Evolutionary conservation across 2,888 invertebrate genomes (phyloP).

Genomic region (Leuctra nigra): DNA sequence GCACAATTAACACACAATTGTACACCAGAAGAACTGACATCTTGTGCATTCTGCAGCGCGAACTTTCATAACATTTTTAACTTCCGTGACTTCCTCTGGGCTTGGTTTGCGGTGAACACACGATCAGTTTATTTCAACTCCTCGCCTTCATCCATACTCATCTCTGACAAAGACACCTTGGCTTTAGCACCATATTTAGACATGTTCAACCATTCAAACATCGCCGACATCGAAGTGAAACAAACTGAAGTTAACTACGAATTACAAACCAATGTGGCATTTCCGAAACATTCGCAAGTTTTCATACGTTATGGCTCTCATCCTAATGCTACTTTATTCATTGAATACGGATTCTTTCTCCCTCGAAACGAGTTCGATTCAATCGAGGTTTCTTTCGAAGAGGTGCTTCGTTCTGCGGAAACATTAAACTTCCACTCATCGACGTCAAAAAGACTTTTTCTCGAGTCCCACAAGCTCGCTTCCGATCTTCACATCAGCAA

Average conservation of each 20-base stretch:
- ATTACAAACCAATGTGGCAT: conserved; percentile 46
- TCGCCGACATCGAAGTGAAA: conserved; percentile 49
- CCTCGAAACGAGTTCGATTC: conserved; percentile 61
- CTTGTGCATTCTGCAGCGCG: conserved; percentile 42
- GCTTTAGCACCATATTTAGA: conserved; percentile 85
- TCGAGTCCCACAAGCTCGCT: conserved; percentile 5
- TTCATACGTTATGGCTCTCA: conserved; percentile 87
- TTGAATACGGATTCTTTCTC: conserved; percentile 82
- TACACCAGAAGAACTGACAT: conserved; percentile 11
- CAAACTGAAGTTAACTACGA: conserved; percentile 43
- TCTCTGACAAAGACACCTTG: conserved; percentile 38
- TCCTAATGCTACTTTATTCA: conserved; percentile 69
- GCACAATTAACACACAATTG: background rate
- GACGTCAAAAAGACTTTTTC: conserved; percentile 11
- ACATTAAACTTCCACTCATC: conserved; percentile 19
- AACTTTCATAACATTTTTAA: conserved; percentile 45
- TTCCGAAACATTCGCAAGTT: conserved; percentile 61
- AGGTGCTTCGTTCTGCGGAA: conserved; percentile 38
- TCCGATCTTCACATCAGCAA: conserved; percentile 17
- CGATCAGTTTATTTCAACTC: conserved; percentile 71
- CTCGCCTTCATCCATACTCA: conserved; percentile 33
- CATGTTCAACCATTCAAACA: conserved; percentile 77
- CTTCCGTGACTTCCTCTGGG: conserved; percentile 61
- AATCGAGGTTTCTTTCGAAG: conserved; percentile 52
- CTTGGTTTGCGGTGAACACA: conserved; percentile 79